phyloP scores from a whole-genome alignment of 2,797 vertebrate genomes.

The Siniperca scherzeri region DNA sequence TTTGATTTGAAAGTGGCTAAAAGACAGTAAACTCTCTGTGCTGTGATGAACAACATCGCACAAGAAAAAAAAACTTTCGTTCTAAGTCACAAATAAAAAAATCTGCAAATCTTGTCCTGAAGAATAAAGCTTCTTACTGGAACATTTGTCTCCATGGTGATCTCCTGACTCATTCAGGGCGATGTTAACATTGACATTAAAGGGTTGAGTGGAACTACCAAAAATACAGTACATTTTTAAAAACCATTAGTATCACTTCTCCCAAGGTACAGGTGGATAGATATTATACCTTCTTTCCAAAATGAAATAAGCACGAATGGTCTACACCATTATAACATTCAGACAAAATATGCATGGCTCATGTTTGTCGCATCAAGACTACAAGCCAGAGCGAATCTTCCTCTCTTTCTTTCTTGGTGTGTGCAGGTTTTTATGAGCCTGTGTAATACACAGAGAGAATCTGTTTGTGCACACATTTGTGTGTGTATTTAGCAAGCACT shows the following conservation, averaged over 20 bases:
- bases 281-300: constrained; percentile 9
- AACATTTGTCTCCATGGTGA: constrained; percentile 53
- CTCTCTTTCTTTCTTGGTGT: constrained; percentile 15
- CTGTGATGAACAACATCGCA: not conserved
- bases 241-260: constrained; percentile 32
- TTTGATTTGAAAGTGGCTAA: constrained; percentile 5
- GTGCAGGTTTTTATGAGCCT: constrained; percentile 26
- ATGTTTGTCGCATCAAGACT: constrained; percentile 30
- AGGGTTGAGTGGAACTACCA: constrained; percentile 17
- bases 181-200: constrained; percentile 31
- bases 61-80: not conserved
- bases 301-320: not conserved
- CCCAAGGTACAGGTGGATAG: not conserved
- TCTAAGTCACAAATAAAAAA: constrained; percentile 26
- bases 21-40: not conserved
- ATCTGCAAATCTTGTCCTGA: not conserved
- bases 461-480: constrained; percentile 22
- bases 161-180: constrained; percentile 25
- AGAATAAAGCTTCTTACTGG: constrained; percentile 5
- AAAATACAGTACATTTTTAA: constrained; percentile 30
- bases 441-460: constrained; percentile 11
- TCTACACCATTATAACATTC: not conserved
- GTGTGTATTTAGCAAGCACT: constrained; percentile 45
- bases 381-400: not conserved
- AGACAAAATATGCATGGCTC: constrained; percentile 14